Percentiles rank a stretch among this genome's conserved stretches.
Conservation (phyloP, 2,888 invertebrate genomes). For the Eristalis tenax region DNA sequence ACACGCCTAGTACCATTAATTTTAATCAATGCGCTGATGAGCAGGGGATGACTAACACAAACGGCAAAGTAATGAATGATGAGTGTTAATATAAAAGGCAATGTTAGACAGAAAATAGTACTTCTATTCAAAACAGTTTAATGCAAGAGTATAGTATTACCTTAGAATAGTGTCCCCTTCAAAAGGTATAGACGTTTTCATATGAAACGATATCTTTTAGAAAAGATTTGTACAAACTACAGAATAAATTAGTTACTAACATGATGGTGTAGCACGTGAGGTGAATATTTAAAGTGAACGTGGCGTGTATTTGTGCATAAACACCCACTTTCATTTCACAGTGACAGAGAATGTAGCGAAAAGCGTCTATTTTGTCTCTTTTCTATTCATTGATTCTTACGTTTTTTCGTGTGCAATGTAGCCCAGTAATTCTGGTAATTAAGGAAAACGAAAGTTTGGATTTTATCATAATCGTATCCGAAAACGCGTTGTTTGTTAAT, state of each 20-base stretch:
- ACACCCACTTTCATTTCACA: neutral
- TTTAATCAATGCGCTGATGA: slow-evolving; percentile 28
- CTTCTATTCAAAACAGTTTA: neutral
- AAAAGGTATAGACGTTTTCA: neutral
- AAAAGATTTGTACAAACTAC: neutral
- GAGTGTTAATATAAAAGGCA: slow-evolving; percentile 16
- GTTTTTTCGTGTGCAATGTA: neutral
- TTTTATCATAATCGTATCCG: neutral
- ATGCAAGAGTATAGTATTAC: neutral
- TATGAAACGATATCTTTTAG: neutral
- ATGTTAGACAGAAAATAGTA: neutral
- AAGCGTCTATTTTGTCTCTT: neutral
- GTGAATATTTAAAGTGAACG: neutral
- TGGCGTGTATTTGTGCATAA: neutral
- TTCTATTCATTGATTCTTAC: neutral
- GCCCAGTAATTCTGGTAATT: neutral
- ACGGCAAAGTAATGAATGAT: slow-evolving; percentile 49
- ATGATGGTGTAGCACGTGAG: neutral
- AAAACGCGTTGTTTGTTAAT: no score
- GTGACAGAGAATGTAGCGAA: neutral
- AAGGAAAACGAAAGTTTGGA: neutral
- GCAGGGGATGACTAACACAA: slow-evolving; percentile 57
- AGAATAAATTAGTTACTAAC: neutral
- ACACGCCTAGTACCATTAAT: slow-evolving; percentile 31
- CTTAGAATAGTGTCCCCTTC: neutral